Base-by-base conservation (phyloP, 2,797 vertebrate species). In the Taenioides sp. region DNA sequence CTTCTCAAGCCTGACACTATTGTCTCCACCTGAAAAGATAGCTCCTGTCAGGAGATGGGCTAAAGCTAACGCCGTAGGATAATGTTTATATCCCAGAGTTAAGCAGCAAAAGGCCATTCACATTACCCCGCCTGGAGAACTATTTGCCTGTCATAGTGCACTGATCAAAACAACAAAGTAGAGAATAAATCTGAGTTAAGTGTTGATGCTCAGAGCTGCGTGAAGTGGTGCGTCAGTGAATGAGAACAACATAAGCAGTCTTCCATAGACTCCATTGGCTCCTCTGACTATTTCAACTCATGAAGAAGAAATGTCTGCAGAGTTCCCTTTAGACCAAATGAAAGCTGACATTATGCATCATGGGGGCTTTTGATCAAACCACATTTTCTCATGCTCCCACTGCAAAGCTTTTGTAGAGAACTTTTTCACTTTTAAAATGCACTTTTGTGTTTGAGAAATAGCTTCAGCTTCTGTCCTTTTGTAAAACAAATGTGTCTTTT, bases 11-110 rank as follows among this genome's bases (percentile, higher is more conserved):
- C 77, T 28, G 60, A 83, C 83, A 84, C 72, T 74, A 83, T 83
- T 87, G 86, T 89, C 76, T 85, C 65, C 71, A 68, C 54, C 73
- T 84, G 83, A 79, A 89, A 87, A 83, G 73, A 75, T 59, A 77
- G 71, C 81, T 82, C 86, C 80, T 84, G 86, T 89, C 70, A 67
- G 50, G 69, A 83, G 74, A 80, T 71, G 78, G 86, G 75, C 80
- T 85, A 79, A 59, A 60, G 54, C 78, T 28, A 58, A 23, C 62
- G 66, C 66, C 49, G 34, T 60, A 54, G 80, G 72, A 84, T 84
- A 81, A 86, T 81, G 5, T 22, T 28, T 82, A 71, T 81, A 70
- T 82, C 71, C 78, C 47, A 6, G 61, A 77, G 86, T 84, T 81
- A 84, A 84, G 71, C 69, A 75, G 72, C 50, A 66, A 75, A 49